phyloP scores from a whole-genome alignment of 2,888 invertebrate genomes.

The Tenthredo scrophulariae region DNA sequence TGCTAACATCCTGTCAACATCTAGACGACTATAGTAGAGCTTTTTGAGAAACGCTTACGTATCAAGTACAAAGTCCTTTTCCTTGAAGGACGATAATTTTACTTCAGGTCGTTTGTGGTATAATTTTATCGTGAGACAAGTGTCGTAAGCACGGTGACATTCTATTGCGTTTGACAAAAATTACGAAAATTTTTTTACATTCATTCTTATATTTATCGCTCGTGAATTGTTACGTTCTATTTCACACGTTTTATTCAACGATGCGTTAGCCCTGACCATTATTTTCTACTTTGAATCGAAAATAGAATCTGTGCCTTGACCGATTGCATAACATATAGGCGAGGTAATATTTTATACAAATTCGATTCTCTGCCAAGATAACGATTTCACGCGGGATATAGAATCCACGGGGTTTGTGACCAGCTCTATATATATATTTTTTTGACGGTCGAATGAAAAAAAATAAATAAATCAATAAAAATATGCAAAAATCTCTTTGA shows the following conservation, averaged over 20 bases:
- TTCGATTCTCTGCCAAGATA: conserved; percentile 36
- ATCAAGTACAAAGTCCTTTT: neutral
- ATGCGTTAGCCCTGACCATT: conserved; percentile 39
- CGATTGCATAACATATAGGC: conserved; percentile 33
- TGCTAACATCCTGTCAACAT: conserved; percentile 14
- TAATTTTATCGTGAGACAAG: neutral
- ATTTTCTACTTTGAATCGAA: conserved; percentile 17
- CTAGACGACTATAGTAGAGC: neutral
- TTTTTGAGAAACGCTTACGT: neutral
- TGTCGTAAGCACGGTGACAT: neutral
- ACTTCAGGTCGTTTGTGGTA: neutral
- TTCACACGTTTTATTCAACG: conserved; percentile 30
- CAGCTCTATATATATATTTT: too few species aligned
- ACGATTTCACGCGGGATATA: neutral
- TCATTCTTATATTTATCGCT: too few species aligned
- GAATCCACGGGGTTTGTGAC: neutral
- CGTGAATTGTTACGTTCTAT: neutral
- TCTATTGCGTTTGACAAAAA: neutral
- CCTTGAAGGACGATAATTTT: neutral
- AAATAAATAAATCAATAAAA: neutral
- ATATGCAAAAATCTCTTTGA: neutral
- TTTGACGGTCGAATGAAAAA: neutral
- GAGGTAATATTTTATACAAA: conserved; percentile 28
- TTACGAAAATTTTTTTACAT: too few species aligned
- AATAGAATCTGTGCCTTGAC: conserved; percentile 29